Conservation (phyloP, 2,797 vertebrate genomes). For the Alca torda region DNA sequence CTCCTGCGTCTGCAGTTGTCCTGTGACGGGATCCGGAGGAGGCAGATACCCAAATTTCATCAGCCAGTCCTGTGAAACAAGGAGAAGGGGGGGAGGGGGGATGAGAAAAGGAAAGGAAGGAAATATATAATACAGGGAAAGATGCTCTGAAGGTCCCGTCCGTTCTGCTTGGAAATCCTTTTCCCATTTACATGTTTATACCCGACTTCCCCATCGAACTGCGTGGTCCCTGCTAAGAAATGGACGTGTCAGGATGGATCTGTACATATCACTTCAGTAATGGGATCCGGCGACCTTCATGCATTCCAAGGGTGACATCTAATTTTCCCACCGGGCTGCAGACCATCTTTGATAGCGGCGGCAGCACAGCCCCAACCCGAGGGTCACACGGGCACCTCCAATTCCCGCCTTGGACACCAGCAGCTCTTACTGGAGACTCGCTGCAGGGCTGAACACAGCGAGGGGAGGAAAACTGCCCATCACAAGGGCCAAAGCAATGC, state of each 20-base stretch:
- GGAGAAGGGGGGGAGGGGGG: background rate
- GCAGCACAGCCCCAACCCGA: background rate
- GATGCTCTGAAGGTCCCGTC: background rate
- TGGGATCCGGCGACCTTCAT: background rate
- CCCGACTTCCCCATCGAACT: background rate
- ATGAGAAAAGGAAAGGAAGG: background rate
- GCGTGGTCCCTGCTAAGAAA: background rate
- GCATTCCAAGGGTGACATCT: background rate
- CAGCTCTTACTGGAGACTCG: background rate
- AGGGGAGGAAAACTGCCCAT: background rate
- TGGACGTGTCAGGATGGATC: background rate
- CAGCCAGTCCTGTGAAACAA: slow-evolving; percentile 89
- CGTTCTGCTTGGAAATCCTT: background rate
- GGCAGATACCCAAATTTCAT: slow-evolving; percentile 95
- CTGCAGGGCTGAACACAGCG: background rate
- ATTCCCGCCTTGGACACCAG: background rate
- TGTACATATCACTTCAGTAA: background rate
- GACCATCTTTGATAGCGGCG: background rate
- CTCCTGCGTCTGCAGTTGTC: slow-evolving; percentile 90
- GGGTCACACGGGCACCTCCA: background rate
- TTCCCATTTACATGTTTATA: background rate
- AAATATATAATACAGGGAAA: accelerated
- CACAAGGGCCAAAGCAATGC: background rate
- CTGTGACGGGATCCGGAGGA: slow-evolving; percentile 84
- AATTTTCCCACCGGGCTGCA: background rate